Evolutionary conservation across 2,888 invertebrate species (phyloP), one percentile per base, ranked within the genome.

Genomic region (Temnothorax rugatulus): DNA sequence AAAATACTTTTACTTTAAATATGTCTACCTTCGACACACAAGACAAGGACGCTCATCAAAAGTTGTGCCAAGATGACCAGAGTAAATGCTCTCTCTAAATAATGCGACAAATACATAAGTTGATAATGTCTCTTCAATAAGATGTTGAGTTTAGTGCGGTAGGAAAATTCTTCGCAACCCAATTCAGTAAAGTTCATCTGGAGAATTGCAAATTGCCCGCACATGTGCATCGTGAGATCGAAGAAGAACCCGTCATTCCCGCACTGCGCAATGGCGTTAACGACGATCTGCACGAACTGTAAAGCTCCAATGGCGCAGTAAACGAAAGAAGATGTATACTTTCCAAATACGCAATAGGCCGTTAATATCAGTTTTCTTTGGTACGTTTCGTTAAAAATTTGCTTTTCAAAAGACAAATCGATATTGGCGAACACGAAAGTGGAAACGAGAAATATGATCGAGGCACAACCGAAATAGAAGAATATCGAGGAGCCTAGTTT

Each of bases 191-290:
- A 84, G 0, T 77, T 38, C 5, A 21, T 25, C 9, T 61, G 91
- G 4, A 94, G 77, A 47, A 94, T 87, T 41, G 92, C 91, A 5
- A 94, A 85, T 64, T 94, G 94, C 8, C 93, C 94, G 69, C 94
- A 94, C 15, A 94, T 47, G 47, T 94, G 94, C 88, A 94, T 92
- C 4, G 90, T 81, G 11, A 93, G 85, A 21, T 89, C 89, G 50
- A 93, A 92, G 63, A 94, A 89, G 75, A 94, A 88, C 25, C 91
- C 85, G 54, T 93, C 92, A 38, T 88, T 90, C 11, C 93, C 92
- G 25, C 47, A 57, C 13, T 81, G 69, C 2, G 57, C 34, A 18
- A 61, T 50, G 15, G 13, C 38, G 0, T 71, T 41, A 44, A 76
- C 73, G 11, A 73, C 3, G 0, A 71, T 11, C 18, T 84, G 71